These are phyloP conservation scores for Dermolepida albohirtum DNA, from an alignment of 2,888 invertebrate species.

Conservation along the genomic window DNA sequence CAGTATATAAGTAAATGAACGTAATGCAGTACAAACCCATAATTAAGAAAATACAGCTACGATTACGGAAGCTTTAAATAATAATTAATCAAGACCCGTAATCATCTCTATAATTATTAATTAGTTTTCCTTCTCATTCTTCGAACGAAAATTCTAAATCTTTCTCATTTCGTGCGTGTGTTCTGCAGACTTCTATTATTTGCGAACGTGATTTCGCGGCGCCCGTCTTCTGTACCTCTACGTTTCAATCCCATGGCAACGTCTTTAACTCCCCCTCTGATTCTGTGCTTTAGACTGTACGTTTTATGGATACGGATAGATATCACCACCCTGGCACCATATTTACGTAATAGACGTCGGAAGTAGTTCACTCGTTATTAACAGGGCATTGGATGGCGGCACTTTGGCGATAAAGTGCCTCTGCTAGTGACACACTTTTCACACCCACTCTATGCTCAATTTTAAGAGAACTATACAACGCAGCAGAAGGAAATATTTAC, in stretches of 20 bases:
- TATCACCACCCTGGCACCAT: too few species aligned
- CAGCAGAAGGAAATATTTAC: too few species aligned
- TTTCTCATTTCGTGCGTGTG: too few species aligned
- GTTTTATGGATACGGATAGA: too few species aligned
- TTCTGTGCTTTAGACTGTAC: background rate
- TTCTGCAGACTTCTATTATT: background rate
- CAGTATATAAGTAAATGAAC: too few species aligned
- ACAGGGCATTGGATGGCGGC: slow-evolving; percentile 5
- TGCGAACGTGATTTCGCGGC: slow-evolving; percentile 16
- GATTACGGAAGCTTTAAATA: background rate
- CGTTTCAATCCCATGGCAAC: background rate
- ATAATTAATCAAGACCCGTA: background rate
- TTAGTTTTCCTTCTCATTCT: background rate
- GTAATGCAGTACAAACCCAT: too few species aligned
- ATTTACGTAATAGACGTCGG: slow-evolving; percentile 5
- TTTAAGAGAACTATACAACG: too few species aligned
- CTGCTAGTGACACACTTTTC: slow-evolving; percentile 4
- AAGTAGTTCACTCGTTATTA: slow-evolving; percentile 10
- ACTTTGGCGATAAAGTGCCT: background rate
- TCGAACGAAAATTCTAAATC: background rate
- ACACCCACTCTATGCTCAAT: background rate
- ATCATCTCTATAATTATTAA: too few species aligned
- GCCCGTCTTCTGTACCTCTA: background rate
- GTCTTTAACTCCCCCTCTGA: background rate
- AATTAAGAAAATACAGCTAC: too few species aligned